Evolutionary conservation across 2,113 vertebrate species (phyloP), one percentile per base, ranked within the genome.

Genomic region (Lampris incognitus): DNA sequence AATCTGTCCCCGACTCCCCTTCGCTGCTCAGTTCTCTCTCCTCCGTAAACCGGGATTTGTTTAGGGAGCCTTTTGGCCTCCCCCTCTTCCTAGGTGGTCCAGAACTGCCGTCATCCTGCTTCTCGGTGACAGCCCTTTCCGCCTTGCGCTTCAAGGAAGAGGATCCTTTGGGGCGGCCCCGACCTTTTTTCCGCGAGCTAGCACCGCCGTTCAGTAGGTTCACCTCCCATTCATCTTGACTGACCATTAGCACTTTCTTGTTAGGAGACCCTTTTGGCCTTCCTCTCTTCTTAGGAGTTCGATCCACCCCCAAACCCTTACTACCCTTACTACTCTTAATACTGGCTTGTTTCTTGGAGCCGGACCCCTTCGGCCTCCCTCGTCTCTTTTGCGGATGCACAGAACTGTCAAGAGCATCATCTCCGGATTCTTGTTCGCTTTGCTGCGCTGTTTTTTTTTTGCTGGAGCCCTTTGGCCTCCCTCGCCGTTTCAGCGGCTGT

Each of bases 141-240:
- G 9, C 62, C 48, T 85, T 85, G 10, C 64, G 79, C 48, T 86
- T 88, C 0, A 5, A 5, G 9, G 64, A 40, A 13, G 61, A 6
- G 0, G 85, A 72, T 60, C 76, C 84, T 82, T 87, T 91, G 1
- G 89, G 85, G 4, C 84, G 76, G 9, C 86, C 88, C n/a, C 74
- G 70, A 56, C 42, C 5, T 0, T 0, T 6, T 85, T 84, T 88
- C 42, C 74, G 66, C 0, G 44, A 1, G 41, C 37, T 49, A 7
- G 83, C 51, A 36, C 49, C 68, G 50, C 84, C 88, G 1, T 90
- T 90, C 0, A 70, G 37, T 6, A 87, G 65, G n/a, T 74, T 57
- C 79, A 70, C 63, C n/a, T 38, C 63, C 9, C 6, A 8, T 39
- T 37, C 56, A 39, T 58, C 56, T 50, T 51, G 46, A 10, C 44